Base-by-base conservation (phyloP, 1,140 invertebrate genomes). In the Prorops nasuta region DNA sequence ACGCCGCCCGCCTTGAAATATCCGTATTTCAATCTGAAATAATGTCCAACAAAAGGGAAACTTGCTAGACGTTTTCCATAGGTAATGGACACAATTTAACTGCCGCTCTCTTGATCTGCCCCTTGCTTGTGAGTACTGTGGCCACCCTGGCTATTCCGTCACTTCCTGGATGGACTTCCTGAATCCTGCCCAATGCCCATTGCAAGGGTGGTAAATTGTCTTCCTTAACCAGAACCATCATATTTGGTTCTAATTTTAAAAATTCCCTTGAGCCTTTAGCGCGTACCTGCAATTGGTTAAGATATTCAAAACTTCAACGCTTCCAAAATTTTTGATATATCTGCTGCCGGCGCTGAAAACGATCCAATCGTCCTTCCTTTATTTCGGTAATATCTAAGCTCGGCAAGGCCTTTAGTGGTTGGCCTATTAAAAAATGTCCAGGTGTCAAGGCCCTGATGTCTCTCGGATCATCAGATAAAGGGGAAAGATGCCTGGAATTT, bases 161-260 rank as follows among this genome's bases (percentile, higher is more conserved):
- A 12, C 28, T 15, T n/a, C 60, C 63, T 4, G 49, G 57, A 40
- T 63, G 54, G 0, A 54, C 9, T 34, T 51, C 14, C 0, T 18
- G 3, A 12, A 66, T 32, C 7, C 46, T 21, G 37, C 54, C 55
- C 20, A 60, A 8, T 14, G 17, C 34, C 74, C 74, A 77, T 14
- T 61, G 51, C 10, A 69, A 40, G 3, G 69, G 64, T 6, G 66
- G 65, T n/a, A 51, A 2, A 35, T 69, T 67, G 8, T 70, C 60
- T 37, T 73, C 65, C 37, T 71, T 67, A 0, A 76, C 22, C 1
- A 76, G 7, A 1, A 77, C 74, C 7, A 77, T 16, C 12, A 52
- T 50, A 16, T 65, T 72, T 15, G 51, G 21, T 31, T 60, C 34
- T 1, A 75, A 35, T 16, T 56, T 45, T 1, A 18, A 8, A 9